phyloP scores from a whole-genome alignment of 2,113 vertebrate genomes.

The Psammodynastes pulverulentus region DNA sequence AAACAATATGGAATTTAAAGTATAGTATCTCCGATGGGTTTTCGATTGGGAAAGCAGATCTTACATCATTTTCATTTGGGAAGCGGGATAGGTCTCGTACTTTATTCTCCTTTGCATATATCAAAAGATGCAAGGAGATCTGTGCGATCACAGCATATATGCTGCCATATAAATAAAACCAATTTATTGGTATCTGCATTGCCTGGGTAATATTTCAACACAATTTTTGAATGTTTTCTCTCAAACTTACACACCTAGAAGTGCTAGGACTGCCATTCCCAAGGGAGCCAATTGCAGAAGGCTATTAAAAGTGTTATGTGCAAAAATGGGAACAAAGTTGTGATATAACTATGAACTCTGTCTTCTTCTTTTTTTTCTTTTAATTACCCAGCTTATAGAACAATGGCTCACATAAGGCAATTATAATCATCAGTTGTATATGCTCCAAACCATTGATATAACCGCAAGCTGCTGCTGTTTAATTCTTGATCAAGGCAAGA shows the following conservation, averaged over 20 bases:
- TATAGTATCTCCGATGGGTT: neutral
- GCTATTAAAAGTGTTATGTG: constrained; percentile 31
- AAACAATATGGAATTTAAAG: neutral
- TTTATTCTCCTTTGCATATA: neutral
- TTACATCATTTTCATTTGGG: neutral
- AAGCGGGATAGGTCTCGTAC: neutral
- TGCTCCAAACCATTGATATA: neutral
- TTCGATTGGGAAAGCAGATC: neutral
- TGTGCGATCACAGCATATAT: neutral
- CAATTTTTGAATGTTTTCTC: neutral
- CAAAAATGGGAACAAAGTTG: constrained; percentile 46
- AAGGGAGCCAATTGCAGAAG: neutral
- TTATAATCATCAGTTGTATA: constrained; percentile 30
- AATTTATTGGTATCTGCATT: neutral
- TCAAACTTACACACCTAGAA: neutral
- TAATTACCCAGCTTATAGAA: constrained; percentile 6
- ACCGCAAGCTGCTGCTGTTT: constrained; percentile 38
- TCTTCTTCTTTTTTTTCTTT: neutral
- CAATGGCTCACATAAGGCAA: constrained; percentile 31
- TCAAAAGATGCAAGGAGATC: neutral
- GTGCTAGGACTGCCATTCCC: neutral
- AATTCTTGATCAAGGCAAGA: constrained; percentile 66
- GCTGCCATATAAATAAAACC: neutral
- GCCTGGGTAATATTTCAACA: neutral
- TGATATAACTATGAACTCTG: constrained; percentile 29